phyloP scores from a whole-genome alignment of 2,797 vertebrate species.

The Sarcoramphus papa region DNA sequence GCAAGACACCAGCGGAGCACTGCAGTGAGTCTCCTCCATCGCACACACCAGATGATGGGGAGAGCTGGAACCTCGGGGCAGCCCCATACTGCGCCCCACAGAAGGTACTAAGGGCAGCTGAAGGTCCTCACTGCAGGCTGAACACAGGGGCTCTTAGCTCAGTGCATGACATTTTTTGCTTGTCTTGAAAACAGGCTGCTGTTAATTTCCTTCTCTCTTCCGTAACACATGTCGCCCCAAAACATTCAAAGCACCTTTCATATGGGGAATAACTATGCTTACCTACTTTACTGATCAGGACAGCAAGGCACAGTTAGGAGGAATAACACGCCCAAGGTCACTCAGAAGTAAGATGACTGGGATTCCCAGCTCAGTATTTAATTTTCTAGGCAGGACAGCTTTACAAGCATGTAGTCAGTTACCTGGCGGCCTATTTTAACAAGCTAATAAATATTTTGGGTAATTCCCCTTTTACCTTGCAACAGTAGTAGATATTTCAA shows the following conservation, averaged over 20 bases:
- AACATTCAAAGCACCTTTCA: not conserved
- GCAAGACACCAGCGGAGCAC: rapidly evolving
- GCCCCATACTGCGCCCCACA: not conserved
- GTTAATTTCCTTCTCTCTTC: not conserved
- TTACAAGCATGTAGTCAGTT: not conserved
- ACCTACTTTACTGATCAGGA: not conserved
- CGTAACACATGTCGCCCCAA: rapidly evolving
- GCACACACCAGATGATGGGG: not conserved
- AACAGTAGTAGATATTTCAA: not conserved
- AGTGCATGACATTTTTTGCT: not conserved
- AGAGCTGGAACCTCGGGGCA: not conserved
- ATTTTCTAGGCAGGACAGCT: not conserved
- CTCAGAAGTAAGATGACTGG: not conserved
- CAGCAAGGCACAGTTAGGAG: not conserved
- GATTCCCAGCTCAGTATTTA: not conserved
- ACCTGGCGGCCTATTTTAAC: not conserved
- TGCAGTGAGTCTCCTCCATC: rapidly evolving
- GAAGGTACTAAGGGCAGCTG: rapidly evolving
- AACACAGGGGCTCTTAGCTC: not conserved
- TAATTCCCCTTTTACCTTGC: not conserved
- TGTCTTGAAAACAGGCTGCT: not conserved
- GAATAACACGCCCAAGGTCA: not conserved
- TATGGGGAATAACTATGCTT: not conserved
- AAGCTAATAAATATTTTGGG: not conserved
- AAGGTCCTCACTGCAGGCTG: not conserved